Base-by-base conservation (phyloP, 2,888 invertebrate species). In the Sicus ferrugineus region DNA sequence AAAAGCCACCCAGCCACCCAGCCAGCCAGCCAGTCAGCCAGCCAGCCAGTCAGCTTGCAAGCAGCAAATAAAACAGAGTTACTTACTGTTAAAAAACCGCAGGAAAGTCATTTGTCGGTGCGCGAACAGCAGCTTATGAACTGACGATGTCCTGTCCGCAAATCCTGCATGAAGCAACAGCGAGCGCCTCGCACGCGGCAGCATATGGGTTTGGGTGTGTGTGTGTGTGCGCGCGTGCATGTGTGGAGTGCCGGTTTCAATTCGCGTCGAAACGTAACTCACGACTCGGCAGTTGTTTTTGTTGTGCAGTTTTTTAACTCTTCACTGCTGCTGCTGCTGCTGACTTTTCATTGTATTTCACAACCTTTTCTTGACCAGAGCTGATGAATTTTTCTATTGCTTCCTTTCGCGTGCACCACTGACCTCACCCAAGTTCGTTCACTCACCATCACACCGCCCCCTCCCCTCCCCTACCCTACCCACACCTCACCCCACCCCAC, bases 71-170 rank as follows among this genome's bases (percentile, higher is more conserved):
- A n/a, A n/a, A n/a, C n/a, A n/a, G n/a, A n/a, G n/a, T n/a, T n/a
- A n/a, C n/a, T n/a, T n/a, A n/a, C 38, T 75, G 74, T 73, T 75
- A 76, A 74, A 78, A 81, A 80, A 70, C 80, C 81, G 75, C 79
- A 80, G 75, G 78, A 79, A 80, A 80, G 78, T 79, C 78, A 80
- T 81, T 81, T 80, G 78, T 79, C 78, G 77, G 42, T 16, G 16
- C 59, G 67, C 59, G 67, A 54, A 54, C 38, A 54, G 7, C 26
- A 65, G 65, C 54, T 52, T 65, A 65, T 54, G 16, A 65, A 65
- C 52, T 54, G 65, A 34, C 38, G 65, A 54, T 31, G 52, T 50
- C 21, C 50, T 52, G 50, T 11, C 50, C 21, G 50, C 21, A 23
- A 34, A 23, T 52, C 23, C 23, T 52, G 50, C 21, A 52, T 11